Base-by-base conservation (phyloP, 2,888 invertebrate genomes). In the Automeris io region DNA sequence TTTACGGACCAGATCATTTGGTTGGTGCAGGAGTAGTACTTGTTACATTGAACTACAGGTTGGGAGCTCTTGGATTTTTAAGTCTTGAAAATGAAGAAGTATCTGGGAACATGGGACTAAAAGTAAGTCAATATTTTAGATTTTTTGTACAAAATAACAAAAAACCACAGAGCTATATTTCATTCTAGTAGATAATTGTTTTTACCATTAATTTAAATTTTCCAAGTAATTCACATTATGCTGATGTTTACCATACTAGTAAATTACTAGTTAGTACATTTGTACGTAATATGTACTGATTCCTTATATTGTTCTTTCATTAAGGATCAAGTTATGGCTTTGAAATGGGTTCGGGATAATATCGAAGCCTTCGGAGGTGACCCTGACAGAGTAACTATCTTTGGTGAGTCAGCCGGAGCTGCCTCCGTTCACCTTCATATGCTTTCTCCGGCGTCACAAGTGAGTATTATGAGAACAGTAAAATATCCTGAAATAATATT, bases 41-140 rank as follows among this genome's bases (percentile, higher is more conserved):
- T 6, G 90, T 91, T 7, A 91, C 91, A 0, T 67, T 91, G 8
- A 91, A 91, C 68, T 91, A 91, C 57, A 71, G 91, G 45, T 78
- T 88, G 5, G 91, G 90, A 0, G 88, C 90, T 0, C 63, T 91
- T 2, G 91, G 91, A 2, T 92, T 91, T 60, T 67, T 92, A 19
- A 91, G 91, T 36, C 82, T 90, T 7, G 89, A 89, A 42, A 89
- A 89, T 36, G 79, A 81, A 1, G 90, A 89, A 52, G 90, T 90
- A 1, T 82, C 91, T 0, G 92, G 92, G 9, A 92, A 92, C 64
- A 90, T 90, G 75, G 91, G 90, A 0, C 68, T 91, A 0, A 91
- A 91, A 80, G 90, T 88, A 64, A 40, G 12, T 9, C 18, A 22
- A 33, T 22, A 22, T 12, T 5, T 18, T 21, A 37, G n/a, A n/a